A percentile compares a stretch with the other conserved stretches of the same genome.
Evolutionary conservation across 2,113 vertebrate genomes (phyloP).

Genomic region (Leiothrix lutea): DNA sequence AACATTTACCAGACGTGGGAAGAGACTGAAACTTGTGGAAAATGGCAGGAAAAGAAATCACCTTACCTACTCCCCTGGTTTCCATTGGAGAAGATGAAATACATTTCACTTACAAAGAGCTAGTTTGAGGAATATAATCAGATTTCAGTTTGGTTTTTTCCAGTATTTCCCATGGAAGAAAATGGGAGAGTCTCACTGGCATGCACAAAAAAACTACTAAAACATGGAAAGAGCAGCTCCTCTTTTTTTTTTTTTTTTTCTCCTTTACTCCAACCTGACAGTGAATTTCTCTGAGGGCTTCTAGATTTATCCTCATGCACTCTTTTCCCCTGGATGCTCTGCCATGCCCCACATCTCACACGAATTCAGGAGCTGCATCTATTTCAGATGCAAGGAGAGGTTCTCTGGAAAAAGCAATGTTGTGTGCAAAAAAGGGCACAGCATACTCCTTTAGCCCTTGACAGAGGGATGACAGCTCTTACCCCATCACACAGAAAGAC

Average conservation of each 20-base stretch:
- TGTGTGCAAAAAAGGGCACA: neutral
- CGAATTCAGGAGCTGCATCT: neutral
- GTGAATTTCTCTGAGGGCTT: conserved; percentile 41
- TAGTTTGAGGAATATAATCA: neutral
- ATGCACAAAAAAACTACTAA: neutral
- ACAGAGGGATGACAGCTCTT: neutral
- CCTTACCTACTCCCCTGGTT: neutral
- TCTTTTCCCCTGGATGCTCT: neutral
- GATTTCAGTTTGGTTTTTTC: neutral
- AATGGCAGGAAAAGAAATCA: neutral
- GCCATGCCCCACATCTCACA: neutral
- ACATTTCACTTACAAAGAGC: neutral
- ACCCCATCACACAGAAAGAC: neutral
- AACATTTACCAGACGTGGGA: neutral
- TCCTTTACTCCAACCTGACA: neutral
- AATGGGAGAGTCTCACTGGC: neutral
- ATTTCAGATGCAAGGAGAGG: conserved; percentile 19
- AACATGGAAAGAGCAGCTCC: neutral
- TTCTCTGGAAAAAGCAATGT: neutral
- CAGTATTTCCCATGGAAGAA: neutral
- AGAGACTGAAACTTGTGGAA: neutral
- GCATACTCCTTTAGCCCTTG: neutral
- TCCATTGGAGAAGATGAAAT: neutral
- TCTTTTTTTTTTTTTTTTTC: too few relatives aligned
- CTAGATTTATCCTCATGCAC: neutral